Conservation (phyloP, 2,113 vertebrate species). For the Actenoides hombroni region DNA sequence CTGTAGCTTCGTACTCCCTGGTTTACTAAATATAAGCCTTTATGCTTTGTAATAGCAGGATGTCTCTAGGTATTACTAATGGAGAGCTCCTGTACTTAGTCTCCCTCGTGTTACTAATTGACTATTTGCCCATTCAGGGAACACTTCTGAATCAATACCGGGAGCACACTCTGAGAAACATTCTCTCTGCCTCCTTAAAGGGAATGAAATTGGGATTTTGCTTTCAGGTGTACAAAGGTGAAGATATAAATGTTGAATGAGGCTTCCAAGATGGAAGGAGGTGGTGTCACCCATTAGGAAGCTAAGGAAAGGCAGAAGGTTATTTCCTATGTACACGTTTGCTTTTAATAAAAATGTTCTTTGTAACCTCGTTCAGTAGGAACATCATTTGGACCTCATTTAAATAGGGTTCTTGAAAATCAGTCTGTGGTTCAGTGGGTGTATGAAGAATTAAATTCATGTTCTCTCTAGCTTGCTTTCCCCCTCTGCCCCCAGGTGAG, state of each 20-base stretch:
- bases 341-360: not conserved
- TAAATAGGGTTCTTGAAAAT: not conserved
- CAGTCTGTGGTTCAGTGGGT: not conserved
- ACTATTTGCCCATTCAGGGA: not conserved
- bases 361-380: not conserved
- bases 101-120: not conserved
- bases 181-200: not conserved
- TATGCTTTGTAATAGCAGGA: not conserved
- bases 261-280: not conserved
- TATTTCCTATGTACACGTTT: not conserved
- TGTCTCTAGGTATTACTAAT: not conserved
- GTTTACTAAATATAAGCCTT: not conserved
- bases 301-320: not conserved
- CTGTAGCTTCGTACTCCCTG: not conserved
- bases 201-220: not conserved
- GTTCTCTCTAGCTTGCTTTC: not conserved
- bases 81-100: not conserved
- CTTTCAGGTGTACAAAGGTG: not conserved
- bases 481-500: not conserved
- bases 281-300: not conserved
- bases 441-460: not conserved
- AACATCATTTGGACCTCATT: not conserved
- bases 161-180: not conserved
- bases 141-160: not conserved
- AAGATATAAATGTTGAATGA: not conserved